phyloP scores from a whole-genome alignment of 1,140 invertebrate genomes.

The Capitella teleta region DNA sequence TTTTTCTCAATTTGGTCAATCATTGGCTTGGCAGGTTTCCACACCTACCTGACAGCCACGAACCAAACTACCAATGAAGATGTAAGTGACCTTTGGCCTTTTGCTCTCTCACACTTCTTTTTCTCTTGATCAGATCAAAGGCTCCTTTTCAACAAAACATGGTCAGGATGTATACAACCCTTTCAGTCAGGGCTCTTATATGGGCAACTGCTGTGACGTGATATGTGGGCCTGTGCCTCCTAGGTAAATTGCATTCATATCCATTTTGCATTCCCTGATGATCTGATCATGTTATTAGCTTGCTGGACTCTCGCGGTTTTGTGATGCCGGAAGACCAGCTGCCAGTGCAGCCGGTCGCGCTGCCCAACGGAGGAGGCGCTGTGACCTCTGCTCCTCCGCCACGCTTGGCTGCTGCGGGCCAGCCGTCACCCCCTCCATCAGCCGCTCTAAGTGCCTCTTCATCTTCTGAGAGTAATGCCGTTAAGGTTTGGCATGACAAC shows the following conservation, averaged over 20 bases:
- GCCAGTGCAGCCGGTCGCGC: neutral
- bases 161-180: slow-evolving; percentile 79
- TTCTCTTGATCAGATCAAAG: slow-evolving; percentile 68
- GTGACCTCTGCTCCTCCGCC: neutral
- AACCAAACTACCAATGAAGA: slow-evolving; percentile 96
- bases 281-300: neutral
- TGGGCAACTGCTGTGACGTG: slow-evolving; percentile 82
- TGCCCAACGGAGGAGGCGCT: neutral
- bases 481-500: neutral
- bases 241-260: slow-evolving; percentile 13
- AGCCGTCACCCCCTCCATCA: neutral
- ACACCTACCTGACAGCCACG: slow-evolving; percentile 89
- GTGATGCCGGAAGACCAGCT: neutral
- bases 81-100: slow-evolving; percentile 27
- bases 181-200: slow-evolving; percentile 83
- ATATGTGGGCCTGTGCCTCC: slow-evolving; percentile 83
- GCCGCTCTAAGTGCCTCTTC: neutral
- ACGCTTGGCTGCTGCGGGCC: neutral
- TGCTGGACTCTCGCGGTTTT: neutral
- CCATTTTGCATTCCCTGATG: neutral
- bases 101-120: slow-evolving; percentile 7
- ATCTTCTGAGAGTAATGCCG: neutral
- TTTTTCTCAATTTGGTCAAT: slow-evolving; percentile 98
- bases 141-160: slow-evolving; percentile 79
- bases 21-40: slow-evolving; percentile 91